Conservation (phyloP, 2,113 vertebrate genomes). For the Tetrax tetrax region DNA sequence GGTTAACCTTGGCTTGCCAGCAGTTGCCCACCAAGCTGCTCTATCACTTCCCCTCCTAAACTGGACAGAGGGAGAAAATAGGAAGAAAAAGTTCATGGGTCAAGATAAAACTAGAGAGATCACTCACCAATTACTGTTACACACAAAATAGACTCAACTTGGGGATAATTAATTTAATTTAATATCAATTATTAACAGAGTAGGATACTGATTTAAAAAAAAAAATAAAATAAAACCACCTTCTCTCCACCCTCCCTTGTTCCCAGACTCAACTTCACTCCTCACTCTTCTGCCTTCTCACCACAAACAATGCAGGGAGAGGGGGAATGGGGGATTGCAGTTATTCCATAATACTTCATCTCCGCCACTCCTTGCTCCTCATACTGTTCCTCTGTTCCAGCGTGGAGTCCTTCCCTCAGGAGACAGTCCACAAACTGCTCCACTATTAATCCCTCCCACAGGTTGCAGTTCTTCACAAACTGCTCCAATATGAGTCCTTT, state of each 20-base stretch:
- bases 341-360: neutral
- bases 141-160: neutral
- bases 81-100: neutral
- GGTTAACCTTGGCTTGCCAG: neutral
- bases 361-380: neutral
- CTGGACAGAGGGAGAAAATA: neutral
- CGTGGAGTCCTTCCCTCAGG: accelerated
- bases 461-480: neutral
- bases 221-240: neutral
- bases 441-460: accelerated
- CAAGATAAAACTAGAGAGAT: neutral
- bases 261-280: neutral
- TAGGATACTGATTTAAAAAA: neutral
- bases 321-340: accelerated
- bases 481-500: neutral
- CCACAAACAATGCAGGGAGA: accelerated
- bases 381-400: neutral
- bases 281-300: accelerated
- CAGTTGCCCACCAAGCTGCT: neutral
- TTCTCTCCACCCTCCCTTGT: neutral
- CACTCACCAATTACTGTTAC: neutral
- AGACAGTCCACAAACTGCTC: neutral
- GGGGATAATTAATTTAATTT: neutral
- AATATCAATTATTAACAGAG: neutral
- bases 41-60: neutral